Percentiles rank a stretch among this genome's conserved stretches.
Evolutionary conservation across 23 tunicate species (phyloP).

Genomic region (Trididemnum nubilum): DNA sequence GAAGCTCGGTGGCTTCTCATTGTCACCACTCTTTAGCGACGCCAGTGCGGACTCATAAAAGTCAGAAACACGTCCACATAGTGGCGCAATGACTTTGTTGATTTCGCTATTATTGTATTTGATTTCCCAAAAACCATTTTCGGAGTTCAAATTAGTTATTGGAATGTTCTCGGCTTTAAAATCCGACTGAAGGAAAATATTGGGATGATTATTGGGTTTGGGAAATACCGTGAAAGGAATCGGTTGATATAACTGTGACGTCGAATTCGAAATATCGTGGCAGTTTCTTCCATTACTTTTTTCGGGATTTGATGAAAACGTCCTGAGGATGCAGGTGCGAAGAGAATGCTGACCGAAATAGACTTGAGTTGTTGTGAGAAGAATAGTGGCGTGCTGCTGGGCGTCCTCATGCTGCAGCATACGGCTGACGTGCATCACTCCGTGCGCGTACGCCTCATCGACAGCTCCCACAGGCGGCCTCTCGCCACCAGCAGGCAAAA

Average conservation of each 20-base stretch:
- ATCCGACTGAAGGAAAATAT: neutral
- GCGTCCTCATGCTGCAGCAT: neutral
- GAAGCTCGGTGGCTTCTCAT: neutral
- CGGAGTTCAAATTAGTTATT: neutral
- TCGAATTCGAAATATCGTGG: neutral
- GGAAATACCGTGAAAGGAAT: slow-evolving; percentile 46
- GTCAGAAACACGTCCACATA: slow-evolving; percentile 57
- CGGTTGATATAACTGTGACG: slow-evolving; percentile 45
- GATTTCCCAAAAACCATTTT: slow-evolving; percentile 58
- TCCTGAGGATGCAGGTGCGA: neutral
- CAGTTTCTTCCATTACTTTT: neutral
- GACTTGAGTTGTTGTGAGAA: slow-evolving; percentile 32
- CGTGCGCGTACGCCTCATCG: slow-evolving; percentile 37
- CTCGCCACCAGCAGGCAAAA: slow-evolving; percentile 14
- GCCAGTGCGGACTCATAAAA: neutral
- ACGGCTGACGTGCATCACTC: neutral
- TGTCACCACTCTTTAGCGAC: neutral
- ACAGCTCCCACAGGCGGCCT: neutral
- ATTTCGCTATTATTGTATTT: slow-evolving; percentile 13
- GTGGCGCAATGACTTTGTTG: slow-evolving; percentile 43
- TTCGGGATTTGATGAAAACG: neutral
- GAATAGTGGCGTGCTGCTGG: neutral
- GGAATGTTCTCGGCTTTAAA: neutral
- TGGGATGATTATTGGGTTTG: no score
- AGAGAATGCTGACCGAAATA: slow-evolving; percentile 11